Evolutionary conservation across 2,888 invertebrate species (phyloP).

Genomic region (Oscheius myriophilus): DNA sequence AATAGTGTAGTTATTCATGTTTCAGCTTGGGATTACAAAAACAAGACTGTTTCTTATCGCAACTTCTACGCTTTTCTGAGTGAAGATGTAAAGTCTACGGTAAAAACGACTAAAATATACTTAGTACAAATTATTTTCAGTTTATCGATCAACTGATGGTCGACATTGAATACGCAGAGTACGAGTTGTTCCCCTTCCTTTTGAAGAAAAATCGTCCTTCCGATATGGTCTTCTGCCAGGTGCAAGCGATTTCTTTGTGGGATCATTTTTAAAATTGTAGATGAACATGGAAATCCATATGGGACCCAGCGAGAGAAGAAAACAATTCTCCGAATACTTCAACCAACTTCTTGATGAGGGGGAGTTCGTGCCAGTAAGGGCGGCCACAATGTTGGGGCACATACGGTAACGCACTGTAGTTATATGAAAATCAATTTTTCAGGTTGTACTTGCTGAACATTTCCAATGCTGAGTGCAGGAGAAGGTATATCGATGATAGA

Average conservation of each 20-base stretch:
- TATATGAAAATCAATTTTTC: conserved; percentile 12
- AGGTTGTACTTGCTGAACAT: conserved; percentile 51
- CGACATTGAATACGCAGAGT: conserved; percentile 52
- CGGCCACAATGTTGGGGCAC: conserved; percentile 28
- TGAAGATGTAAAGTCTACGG: conserved; percentile 12
- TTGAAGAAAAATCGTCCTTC: conserved; percentile 16
- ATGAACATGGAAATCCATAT: conserved; percentile 32
- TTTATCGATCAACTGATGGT: conserved; percentile 51
- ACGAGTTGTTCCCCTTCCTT: conserved; percentile 42
- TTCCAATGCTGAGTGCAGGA: conserved; percentile 33
- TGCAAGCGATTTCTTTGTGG: background rate
- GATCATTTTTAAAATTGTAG: background rate
- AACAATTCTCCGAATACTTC: conserved; percentile 11
- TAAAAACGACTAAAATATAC: no score
- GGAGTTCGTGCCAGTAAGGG: conserved; percentile 16
- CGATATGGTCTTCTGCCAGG: conserved; percentile 47
- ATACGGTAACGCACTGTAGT: background rate
- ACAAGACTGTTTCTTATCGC: conserved; percentile 4
- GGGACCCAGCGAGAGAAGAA: background rate
- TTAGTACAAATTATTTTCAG: background rate
- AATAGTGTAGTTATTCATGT: no score
- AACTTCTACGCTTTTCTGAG: conserved; percentile 16
- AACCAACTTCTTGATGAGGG: conserved; percentile 18
- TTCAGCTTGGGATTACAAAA: conserved; percentile 24
- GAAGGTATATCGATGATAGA: conserved; percentile 13